Evolutionary conservation across 2,797 vertebrate species (phyloP).

Genomic region (Helicolenus hilgendorfi): DNA sequence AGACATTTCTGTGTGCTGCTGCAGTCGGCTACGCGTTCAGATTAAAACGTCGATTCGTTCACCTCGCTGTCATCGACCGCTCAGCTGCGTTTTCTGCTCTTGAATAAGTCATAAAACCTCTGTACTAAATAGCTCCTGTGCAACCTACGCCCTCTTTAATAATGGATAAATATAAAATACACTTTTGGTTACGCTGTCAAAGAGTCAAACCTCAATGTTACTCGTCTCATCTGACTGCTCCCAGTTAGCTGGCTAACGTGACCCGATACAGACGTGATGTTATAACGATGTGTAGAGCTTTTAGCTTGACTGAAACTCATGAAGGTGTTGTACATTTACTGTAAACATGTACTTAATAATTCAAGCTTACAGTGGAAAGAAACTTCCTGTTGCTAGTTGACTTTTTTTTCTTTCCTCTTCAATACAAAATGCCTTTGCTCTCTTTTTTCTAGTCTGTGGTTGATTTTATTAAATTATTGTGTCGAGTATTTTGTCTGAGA

Average conservation of each 20-base stretch:
- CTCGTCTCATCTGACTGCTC: slow-evolving; percentile 47
- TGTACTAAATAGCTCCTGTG: slow-evolving; percentile 11
- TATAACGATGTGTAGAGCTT: slow-evolving; percentile 57
- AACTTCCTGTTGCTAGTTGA: slow-evolving; percentile 71
- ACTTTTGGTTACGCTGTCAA: slow-evolving; percentile 31
- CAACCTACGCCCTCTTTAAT: slow-evolving; percentile 7
- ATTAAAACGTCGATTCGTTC: slow-evolving; percentile 37
- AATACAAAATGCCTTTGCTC: slow-evolving; percentile 80
- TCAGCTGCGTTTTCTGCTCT: slow-evolving; percentile 40
- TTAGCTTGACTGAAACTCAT: slow-evolving; percentile 56
- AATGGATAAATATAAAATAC: slow-evolving; percentile 12
- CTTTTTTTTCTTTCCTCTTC: slow-evolving; percentile 47
- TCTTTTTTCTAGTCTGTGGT: slow-evolving; percentile 83
- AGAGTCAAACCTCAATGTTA: slow-evolving; percentile 46
- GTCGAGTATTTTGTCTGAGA: slow-evolving; percentile 64
- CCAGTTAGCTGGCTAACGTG: slow-evolving; percentile 46
- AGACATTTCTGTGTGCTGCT: slow-evolving; percentile 18
- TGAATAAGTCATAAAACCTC: slow-evolving; percentile 7
- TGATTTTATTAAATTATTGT: slow-evolving; percentile 87
- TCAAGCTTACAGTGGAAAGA: slow-evolving; percentile 63
- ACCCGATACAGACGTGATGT: slow-evolving; percentile 37
- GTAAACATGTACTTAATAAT: slow-evolving; percentile 74
- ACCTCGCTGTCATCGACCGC: slow-evolving; percentile 2
- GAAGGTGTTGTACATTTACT: slow-evolving; percentile 54
- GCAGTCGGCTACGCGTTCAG: slow-evolving; percentile 32